Percentiles rank a stretch among this genome's conserved stretches.
phyloP scores from a whole-genome alignment of 2,797 vertebrate species.

The Crenichthys baileyi region DNA sequence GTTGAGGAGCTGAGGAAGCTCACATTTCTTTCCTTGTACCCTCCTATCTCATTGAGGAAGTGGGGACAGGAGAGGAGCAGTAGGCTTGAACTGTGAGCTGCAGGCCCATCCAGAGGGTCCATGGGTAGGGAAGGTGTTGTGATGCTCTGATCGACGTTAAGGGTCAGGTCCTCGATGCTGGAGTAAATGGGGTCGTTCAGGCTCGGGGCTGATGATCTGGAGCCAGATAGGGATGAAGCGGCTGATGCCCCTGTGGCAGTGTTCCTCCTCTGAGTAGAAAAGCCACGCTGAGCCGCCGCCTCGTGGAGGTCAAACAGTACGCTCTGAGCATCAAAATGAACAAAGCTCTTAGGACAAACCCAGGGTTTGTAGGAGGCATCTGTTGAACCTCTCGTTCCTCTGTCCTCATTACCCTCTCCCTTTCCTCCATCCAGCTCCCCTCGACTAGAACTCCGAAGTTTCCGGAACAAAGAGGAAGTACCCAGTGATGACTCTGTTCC shows the following conservation, averaged over 20 bases:
- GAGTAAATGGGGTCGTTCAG: constrained; percentile 81
- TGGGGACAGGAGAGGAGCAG: constrained; percentile 94
- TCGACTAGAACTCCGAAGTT: constrained; percentile 82
- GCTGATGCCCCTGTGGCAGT: constrained; percentile 93
- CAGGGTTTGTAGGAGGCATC: constrained; percentile 74
- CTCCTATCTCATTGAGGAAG: constrained; percentile 93
- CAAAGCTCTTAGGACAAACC: constrained; percentile 89
- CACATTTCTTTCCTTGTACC: constrained; percentile 86
- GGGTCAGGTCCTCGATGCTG: constrained; percentile 87
- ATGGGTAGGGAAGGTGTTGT: constrained; percentile 32
- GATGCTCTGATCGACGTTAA: constrained; percentile 49
- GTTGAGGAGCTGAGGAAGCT: constrained; percentile 86
- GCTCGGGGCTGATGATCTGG: constrained; percentile 69
- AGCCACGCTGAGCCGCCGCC: constrained; percentile 81
- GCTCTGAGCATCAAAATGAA: constrained; percentile 93
- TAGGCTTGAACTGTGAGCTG: constrained; percentile 67
- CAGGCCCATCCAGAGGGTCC: constrained; percentile 67
- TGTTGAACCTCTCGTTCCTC: constrained; percentile 51
- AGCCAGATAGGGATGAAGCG: constrained; percentile 81
- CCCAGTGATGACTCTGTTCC: constrained; percentile 86
- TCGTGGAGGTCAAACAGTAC: constrained; percentile 90
- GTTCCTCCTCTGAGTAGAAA: constrained; percentile 85
- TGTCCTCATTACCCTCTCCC: constrained; percentile 77
- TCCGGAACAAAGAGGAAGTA: constrained; percentile 88
- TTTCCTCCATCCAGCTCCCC: constrained; percentile 78